Percentiles rank a stretch among this genome's conserved stretches.
These are phyloP conservation scores for Ornithoptera alexandrae DNA, from an alignment of 2,888 invertebrate species.

Conservation along the genomic window DNA sequence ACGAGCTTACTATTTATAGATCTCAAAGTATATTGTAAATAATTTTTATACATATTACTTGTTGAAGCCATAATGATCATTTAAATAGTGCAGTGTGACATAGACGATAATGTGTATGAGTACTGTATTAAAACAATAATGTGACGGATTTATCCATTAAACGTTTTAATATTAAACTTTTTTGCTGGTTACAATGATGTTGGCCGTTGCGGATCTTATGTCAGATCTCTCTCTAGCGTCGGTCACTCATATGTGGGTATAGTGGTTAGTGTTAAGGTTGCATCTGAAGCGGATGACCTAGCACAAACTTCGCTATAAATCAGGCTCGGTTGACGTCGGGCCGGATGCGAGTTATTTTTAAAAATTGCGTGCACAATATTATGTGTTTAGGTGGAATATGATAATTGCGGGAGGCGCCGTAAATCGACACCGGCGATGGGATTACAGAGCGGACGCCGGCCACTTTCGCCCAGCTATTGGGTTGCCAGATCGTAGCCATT, in stretches of 20 bases:
- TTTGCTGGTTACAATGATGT: slow-evolving; percentile 40
- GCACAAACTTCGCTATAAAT: slow-evolving; percentile 66
- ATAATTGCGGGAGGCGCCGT: slow-evolving; percentile 78
- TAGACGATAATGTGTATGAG: no score
- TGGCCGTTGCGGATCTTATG: neutral
- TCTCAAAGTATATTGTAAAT: no score
- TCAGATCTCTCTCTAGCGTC: no score
- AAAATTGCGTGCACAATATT: slow-evolving; percentile 79
- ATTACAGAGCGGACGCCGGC: slow-evolving; percentile 68
- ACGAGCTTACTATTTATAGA: no score
- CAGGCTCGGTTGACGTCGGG: slow-evolving; percentile 70
- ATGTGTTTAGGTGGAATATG: slow-evolving; percentile 80
- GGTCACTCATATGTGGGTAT: no score
- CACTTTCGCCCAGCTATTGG: slow-evolving; percentile 32
- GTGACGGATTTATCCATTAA: no score
- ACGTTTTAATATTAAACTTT: no score
- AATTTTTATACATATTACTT: no score
- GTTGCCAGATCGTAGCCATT: slow-evolving; percentile 32
- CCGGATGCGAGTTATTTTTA: slow-evolving; percentile 76
- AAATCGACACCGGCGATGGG: slow-evolving; percentile 75
- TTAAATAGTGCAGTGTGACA: no score
- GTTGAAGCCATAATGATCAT: no score
- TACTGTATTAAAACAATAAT: no score
- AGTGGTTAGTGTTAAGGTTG: no score
- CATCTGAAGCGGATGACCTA: slow-evolving; percentile 1